A percentile compares a stretch with the other conserved stretches of the same genome.
Evolutionary conservation across 23 tunicate genomes (phyloP).

Genomic region (Pegea sp.): DNA sequence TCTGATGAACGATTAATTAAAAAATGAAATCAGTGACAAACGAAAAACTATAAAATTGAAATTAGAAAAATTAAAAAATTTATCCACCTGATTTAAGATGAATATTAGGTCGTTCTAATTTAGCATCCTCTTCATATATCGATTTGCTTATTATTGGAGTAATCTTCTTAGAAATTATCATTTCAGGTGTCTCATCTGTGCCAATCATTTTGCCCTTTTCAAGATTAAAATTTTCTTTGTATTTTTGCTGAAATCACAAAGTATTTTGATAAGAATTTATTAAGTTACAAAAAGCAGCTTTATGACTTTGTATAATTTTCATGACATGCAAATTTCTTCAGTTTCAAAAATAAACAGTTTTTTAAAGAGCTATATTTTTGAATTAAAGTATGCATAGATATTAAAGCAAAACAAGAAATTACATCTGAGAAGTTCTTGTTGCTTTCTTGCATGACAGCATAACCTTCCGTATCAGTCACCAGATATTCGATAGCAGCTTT

Average conservation of each 20-base stretch:
- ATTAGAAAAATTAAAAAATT: too few relatives aligned
- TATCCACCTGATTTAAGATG: slow-evolving; percentile 6
- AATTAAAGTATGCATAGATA: too few relatives aligned
- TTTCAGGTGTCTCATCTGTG: slow-evolving; percentile 12
- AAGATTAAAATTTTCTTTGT: slow-evolving; percentile 19
- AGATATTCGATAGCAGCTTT: background rate
- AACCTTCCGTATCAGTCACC: slow-evolving; percentile 9
- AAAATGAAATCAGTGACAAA: too few relatives aligned
- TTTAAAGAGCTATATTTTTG: too few relatives aligned
- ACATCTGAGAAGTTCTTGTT: slow-evolving; percentile 9
- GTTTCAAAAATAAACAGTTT: too few relatives aligned
- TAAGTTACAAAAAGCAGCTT: too few relatives aligned
- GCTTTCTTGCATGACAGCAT: slow-evolving; percentile 4
- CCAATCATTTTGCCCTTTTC: slow-evolving; percentile 11
- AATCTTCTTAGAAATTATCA: slow-evolving; percentile 4
- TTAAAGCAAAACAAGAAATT: too few relatives aligned
- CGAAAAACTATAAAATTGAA: too few relatives aligned
- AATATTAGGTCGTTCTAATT: slow-evolving; percentile 5
- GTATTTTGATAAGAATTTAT: too few relatives aligned
- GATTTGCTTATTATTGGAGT: slow-evolving; percentile 6
- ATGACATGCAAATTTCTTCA: too few relatives aligned
- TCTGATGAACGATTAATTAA: background rate
- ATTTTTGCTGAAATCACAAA: slow-evolving; percentile 9
- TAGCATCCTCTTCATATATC: slow-evolving; percentile 3
- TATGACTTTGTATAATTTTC: too few relatives aligned